Evolutionary conservation across 1,140 invertebrate genomes (phyloP).

Genomic region (Temnothorax longispinosus): DNA sequence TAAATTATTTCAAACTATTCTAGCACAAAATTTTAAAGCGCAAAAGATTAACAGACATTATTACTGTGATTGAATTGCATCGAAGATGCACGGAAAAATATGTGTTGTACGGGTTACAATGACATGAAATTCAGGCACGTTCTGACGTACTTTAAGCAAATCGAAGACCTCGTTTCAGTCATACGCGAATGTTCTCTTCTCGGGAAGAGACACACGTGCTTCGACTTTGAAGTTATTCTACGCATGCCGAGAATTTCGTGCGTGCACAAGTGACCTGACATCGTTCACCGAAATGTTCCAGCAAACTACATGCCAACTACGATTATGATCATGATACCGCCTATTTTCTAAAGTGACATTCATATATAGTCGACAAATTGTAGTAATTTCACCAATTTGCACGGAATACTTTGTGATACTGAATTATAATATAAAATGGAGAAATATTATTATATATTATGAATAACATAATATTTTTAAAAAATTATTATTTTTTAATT

Average conservation of each 20-base stretch:
- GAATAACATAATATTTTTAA: neutral
- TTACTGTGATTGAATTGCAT: neutral
- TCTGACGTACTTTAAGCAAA: constrained; percentile 40
- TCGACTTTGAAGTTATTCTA: constrained; percentile 42
- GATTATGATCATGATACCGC: neutral
- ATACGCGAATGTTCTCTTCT: constrained; percentile 20
- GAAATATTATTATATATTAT: neutral
- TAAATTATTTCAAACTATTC: neutral
- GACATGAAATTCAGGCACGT: constrained; percentile 48
- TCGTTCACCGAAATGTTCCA: constrained; percentile 40
- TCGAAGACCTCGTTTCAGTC: constrained; percentile 43
- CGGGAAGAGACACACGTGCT: constrained; percentile 39
- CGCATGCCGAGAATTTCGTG: constrained; percentile 38
- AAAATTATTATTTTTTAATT: neutral
- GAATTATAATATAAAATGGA: neutral
- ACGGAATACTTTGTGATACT: neutral
- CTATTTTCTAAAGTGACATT: neutral
- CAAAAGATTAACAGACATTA: neutral
- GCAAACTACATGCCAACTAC: constrained; percentile 27
- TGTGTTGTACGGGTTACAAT: neutral
- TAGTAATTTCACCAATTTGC: neutral
- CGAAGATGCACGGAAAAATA: neutral
- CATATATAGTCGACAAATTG: neutral
- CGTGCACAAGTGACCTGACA: constrained; percentile 33
- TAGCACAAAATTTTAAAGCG: neutral